Conservation (phyloP, 2,888 invertebrate genomes). For the Campoplex capitator region DNA sequence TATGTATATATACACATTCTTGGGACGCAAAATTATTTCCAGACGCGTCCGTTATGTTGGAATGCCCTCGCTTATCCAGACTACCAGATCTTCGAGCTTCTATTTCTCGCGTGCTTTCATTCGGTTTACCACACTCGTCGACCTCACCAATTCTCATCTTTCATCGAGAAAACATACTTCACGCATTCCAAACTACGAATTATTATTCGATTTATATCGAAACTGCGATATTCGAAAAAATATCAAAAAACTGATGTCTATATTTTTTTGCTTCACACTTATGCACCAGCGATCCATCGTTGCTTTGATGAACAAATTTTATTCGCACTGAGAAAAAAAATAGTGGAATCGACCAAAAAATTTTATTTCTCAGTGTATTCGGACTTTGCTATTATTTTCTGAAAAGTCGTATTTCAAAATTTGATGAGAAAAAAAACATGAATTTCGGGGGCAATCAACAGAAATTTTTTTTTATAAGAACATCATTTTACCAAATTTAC, state of each 20-base stretch:
- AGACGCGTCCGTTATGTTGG: constrained; percentile 55
- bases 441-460: too few species aligned
- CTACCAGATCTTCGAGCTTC: constrained; percentile 23
- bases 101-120: constrained; percentile 40
- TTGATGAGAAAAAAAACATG: too few species aligned
- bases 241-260: background rate
- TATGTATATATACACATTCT: constrained; percentile 9
- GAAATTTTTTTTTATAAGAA: too few species aligned
- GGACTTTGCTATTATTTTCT: too few species aligned
- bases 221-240: too few species aligned
- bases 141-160: constrained; percentile 20
- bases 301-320: too few species aligned
- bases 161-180: constrained; percentile 44
- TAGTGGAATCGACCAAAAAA: too few species aligned
- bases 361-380: too few species aligned
- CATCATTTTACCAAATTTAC: too few species aligned
- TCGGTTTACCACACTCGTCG: constrained; percentile 29
- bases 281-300: too few species aligned
- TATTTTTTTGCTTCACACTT: background rate
- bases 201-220: constrained; percentile 15
- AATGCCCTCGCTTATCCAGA: constrained; percentile 48
- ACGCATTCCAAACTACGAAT: constrained; percentile 37
- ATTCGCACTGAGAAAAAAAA: too few species aligned
- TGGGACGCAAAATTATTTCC: constrained; percentile 53
- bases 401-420: too few species aligned